A percentile compares a stretch with the other conserved stretches of the same genome.
phyloP scores from a whole-genome alignment of 2,797 vertebrate genomes.

The Ispidina lecontei region DNA sequence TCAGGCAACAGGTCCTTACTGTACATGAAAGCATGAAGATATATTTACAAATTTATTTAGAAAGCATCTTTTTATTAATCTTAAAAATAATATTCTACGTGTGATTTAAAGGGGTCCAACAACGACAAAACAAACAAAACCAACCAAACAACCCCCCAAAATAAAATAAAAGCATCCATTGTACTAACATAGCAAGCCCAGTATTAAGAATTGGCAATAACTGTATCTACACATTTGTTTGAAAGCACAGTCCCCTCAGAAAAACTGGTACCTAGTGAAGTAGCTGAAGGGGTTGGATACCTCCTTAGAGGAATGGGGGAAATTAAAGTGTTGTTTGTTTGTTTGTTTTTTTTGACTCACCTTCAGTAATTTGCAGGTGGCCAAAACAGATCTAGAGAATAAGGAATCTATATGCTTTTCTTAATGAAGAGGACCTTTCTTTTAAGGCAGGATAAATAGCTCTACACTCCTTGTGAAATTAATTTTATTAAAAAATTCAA shows the following conservation, averaged over 20 bases:
- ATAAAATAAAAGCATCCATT: background rate
- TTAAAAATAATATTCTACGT: background rate
- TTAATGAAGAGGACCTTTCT: background rate
- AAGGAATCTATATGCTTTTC: background rate
- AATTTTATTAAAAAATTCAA: background rate
- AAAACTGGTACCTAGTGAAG: background rate
- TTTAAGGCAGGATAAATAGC: background rate
- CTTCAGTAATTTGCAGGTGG: background rate
- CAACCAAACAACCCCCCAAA: too few species aligned
- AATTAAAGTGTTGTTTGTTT: background rate
- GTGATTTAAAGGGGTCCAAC: background rate
- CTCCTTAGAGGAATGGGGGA: background rate
- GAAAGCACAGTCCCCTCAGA: background rate
- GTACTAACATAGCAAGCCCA: background rate
- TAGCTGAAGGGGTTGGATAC: background rate
- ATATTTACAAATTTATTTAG: background rate
- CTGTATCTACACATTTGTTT: background rate
- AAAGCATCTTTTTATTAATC: background rate
- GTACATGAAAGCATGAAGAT: fast-evolving
- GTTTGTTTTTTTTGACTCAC: background rate
- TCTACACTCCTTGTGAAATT: background rate
- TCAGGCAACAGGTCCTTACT: background rate
- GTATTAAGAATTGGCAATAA: background rate
- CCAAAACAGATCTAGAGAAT: background rate
- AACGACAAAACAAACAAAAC: background rate